Evolutionary conservation across 2,888 invertebrate genomes (phyloP).

Genomic region (Leucania comma): DNA sequence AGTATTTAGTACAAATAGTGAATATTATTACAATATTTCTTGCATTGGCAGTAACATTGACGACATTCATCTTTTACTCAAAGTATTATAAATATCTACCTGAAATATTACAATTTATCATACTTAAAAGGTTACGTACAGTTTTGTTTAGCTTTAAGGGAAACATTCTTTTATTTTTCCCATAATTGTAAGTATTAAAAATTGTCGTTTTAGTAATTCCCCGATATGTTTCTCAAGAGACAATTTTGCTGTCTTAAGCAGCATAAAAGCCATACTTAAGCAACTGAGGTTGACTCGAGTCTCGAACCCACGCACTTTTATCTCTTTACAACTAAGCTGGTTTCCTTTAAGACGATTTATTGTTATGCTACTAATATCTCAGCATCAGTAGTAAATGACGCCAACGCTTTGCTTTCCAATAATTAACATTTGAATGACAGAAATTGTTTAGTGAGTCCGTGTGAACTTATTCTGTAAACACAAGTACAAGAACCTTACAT

Average conservation of each 20-base stretch:
- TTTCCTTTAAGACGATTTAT: conserved; percentile 87
- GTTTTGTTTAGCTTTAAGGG: conserved; percentile 26
- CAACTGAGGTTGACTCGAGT: conserved; percentile 80
- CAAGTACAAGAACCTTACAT: conserved; percentile 27
- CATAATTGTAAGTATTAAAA: conserved; percentile 14
- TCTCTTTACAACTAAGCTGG: conserved; percentile 86
- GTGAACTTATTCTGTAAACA: conserved; percentile 47
- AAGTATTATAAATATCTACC: conserved; percentile 48
- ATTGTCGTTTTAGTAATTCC: conserved; percentile 54
- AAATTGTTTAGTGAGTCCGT: conserved; percentile 59
- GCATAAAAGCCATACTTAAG: conserved; percentile 86
- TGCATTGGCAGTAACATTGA: conserved; percentile 40
- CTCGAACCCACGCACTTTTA: conserved; percentile 86
- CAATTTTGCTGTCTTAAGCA: conserved; percentile 74
- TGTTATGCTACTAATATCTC: conserved; percentile 86
- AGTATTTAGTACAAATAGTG: conserved; percentile 47
- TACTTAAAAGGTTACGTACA: conserved; percentile 40
- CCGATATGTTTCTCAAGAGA: conserved; percentile 59
- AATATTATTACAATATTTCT: conserved; percentile 56
- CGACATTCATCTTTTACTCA: conserved; percentile 45
- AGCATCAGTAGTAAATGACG: conserved; percentile 78
- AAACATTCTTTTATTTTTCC: not conserved
- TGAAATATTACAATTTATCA: conserved; percentile 44
- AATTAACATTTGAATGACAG: conserved; percentile 82
- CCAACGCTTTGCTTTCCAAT: conserved; percentile 84